Evolutionary conservation across 2,797 vertebrate genomes (phyloP), one percentile per base, ranked within the genome.

Genomic region (Streptopelia turtur): DNA sequence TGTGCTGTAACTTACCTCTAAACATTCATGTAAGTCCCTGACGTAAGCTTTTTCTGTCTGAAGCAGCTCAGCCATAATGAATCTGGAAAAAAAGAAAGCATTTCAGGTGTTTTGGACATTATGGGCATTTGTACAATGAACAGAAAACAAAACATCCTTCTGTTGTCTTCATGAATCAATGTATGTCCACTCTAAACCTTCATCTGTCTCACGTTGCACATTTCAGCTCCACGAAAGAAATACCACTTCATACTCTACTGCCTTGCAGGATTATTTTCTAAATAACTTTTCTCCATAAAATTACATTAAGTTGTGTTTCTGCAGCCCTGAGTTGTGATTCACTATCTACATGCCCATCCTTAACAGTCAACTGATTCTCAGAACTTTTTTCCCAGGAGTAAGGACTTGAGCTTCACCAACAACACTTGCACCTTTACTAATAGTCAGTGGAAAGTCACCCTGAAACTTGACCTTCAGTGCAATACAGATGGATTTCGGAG

Each of bases 21-120:
- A 97, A 97, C 99, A 99, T 96, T 99, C 99, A 2, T 99, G 99
- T 30, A 99, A 98, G 94, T 99, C 99, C 96, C 98, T 98, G 88
- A 99, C 99, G 30, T 99, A 99, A 27, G 99, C 98, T 96, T 99
- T 99, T 97, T 99, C 99, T 2, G 99, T 99, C 97, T 99, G 99
- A 74, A 99, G 98, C 39, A 99, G 98, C 95, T 99, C 99, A 37
- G 99, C 99, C 99, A 99, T 99, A 93, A 99, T 99, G 97, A 99
- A 99, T 96, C 99, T 99, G 96, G 72, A 92, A 57, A 37, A 75
- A 86, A 71, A 39, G 4, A 43, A 31, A 18, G 13, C 28, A 55
- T 81, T 95, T 96, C 31, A 94, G 60, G 41, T 57, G 37, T 31
- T 93, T 61, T 21, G 76, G 45, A 76, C 20, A 27, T 16, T 43